Evolutionary conservation across 2,888 invertebrate genomes (phyloP), one percentile per base, ranked within the genome.

Genomic region (Lasius platythorax): DNA sequence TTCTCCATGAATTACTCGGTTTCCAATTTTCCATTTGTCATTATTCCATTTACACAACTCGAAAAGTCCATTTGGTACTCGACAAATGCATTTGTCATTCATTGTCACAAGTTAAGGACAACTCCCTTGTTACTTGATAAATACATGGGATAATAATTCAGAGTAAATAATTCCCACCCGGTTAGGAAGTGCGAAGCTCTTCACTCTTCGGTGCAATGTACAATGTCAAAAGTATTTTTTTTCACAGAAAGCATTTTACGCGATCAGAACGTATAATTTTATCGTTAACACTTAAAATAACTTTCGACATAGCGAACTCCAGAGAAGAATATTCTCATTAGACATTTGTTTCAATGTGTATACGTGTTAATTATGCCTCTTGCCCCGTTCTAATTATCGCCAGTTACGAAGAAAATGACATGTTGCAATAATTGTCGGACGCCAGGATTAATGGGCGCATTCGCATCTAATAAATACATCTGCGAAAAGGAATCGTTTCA

Each of bases 301-400:
- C 18, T 40, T 40, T 30, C 37, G 37, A 37, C 37, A 37, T 5
- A 37, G 37, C 40, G 4, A 50, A 18, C 18, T 5, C 18, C 18
- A 18, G 30, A 30, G 40, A 1, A 23, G 46, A 58, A 4, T 0
- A 23, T 46, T 70, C 6, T 3, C n/a, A 18, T 15, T 23, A 12
- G 58, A 15, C 23, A 28, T n/a, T 15, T 37, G 2, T 56, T 68
- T 46, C 30, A 28, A 53, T 12, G 23, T 18, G 50, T 23, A 23
- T 56, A 67, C 28, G 9, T 9, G 28, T 46, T 37, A 66, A 63
- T 72, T 61, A 61, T 37, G 33, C 28, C 23, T 46, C 11, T 37
- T 72, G 46, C 2, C 43, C 79, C 43, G 79, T 46, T 72, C 37
- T 46, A 72, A 72, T 81, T 72, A 79, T 81, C 46, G 73, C 28